Conservation (phyloP, 2,888 invertebrate species). For the Cerceris rybyensis region DNA sequence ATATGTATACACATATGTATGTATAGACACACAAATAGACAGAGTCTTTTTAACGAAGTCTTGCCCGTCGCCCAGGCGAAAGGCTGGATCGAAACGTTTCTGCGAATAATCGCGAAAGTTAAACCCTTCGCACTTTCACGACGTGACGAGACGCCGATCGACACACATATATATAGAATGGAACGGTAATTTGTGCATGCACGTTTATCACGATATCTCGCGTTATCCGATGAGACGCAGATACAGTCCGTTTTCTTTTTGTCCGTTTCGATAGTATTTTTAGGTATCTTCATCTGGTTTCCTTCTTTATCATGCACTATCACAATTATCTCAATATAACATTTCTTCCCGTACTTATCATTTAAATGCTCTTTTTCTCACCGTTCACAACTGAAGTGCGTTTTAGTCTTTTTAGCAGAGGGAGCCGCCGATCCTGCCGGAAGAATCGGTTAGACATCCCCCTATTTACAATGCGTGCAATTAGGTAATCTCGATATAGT, state of each 20-base stretch:
- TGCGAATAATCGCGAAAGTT: too few relatives aligned
- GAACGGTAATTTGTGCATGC: neutral
- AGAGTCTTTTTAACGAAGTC: too few relatives aligned
- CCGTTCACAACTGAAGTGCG: neutral
- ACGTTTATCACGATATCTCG: slow-evolving; percentile 42
- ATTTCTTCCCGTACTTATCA: neutral
- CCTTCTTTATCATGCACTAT: too few relatives aligned
- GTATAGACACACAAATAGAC: too few relatives aligned
- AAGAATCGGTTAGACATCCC: too few relatives aligned
- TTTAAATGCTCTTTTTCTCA: slow-evolving; percentile 2
- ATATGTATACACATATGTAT: neutral
- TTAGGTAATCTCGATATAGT: neutral
- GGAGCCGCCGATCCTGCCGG: too few relatives aligned
- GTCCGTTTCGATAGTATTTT: slow-evolving; percentile 60
- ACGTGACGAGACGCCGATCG: neutral
- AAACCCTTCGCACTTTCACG: too few relatives aligned
- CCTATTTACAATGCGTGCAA: too few relatives aligned
- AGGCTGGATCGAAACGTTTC: too few relatives aligned
- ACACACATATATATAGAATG: slow-evolving; percentile 2
- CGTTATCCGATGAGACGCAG: slow-evolving; percentile 22
- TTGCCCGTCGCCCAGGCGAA: too few relatives aligned
- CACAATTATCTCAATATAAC: too few relatives aligned
- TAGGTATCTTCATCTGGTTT: slow-evolving; percentile 36
- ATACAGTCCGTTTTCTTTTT: slow-evolving; percentile 33
- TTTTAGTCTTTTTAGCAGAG: too few relatives aligned